phyloP scores from a whole-genome alignment of 2,888 invertebrate genomes.

The Scaptomyza caliginosa region DNA sequence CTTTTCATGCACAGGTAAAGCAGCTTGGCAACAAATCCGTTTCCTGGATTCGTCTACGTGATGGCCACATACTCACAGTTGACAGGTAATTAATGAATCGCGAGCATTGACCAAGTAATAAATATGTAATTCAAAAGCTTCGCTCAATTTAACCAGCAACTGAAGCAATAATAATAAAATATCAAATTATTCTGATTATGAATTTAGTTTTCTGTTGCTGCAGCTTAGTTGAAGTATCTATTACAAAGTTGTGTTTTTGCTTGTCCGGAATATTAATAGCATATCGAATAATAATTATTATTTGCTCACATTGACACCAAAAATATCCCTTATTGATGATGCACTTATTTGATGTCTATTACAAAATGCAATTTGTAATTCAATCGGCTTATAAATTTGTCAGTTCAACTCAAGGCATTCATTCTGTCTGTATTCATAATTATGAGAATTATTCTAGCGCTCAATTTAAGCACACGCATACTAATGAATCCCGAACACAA shows the following conservation, averaged over 20 bases:
- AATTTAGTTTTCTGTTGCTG: not conserved
- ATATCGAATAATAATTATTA: constrained; percentile 8
- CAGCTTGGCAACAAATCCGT: constrained; percentile 97
- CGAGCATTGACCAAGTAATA: constrained; percentile 14
- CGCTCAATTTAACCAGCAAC: not conserved
- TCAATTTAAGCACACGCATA: not conserved
- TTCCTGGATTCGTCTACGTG: constrained; percentile 95
- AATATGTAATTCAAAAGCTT: not conserved
- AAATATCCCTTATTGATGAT: not conserved
- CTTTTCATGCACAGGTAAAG: constrained; percentile 86
- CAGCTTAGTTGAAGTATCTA: not conserved
- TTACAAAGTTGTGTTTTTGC: not conserved
- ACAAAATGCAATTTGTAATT: constrained; percentile 22
- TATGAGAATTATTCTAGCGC: not conserved
- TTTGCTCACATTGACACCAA: constrained; percentile 40
- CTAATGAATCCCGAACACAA: constrained; percentile 9
- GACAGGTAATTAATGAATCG: constrained; percentile 87
- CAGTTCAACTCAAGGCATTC: not conserved
- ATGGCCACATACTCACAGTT: constrained; percentile 95
- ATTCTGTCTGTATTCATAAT: constrained; percentile 7
- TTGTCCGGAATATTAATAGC: not conserved
- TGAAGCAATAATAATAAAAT: not conserved
- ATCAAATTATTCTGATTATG: not conserved
- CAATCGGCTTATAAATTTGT: constrained; percentile 23
- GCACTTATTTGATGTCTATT: not conserved